Base-by-base conservation (phyloP, 2,797 vertebrate species). In the Florisuga fusca region DNA sequence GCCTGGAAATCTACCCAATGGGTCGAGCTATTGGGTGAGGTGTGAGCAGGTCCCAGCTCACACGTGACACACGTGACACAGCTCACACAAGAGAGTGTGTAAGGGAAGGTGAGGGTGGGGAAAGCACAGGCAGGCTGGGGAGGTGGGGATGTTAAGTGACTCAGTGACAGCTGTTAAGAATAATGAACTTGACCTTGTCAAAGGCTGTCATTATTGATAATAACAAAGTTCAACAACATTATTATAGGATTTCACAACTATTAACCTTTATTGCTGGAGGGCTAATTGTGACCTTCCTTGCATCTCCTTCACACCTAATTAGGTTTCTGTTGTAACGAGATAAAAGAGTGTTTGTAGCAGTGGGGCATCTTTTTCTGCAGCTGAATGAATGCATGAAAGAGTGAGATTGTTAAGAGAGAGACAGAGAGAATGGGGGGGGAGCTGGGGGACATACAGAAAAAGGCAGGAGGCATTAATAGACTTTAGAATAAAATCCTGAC, bases 401-500 rank as follows among this genome's bases (percentile, higher is more conserved):
- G 73, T 75, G 48, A 87, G 89, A 84, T 64, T 87, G 83, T 87
- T 66, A 79, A 92, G 83, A 88, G 87, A 45, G 88, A 73, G 83
- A 84, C 51, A 36, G 79, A n/a, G 67, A 48, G 45, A 41, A 57
- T 50, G 31, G 45, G 31, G 12, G 48, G 82, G 58, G 19, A 45
- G n/a, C n/a, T n/a, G 12, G 48, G 82, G 51, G 71, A 12, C 71
- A 48, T 64, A 71, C 76, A 85, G 84, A 81, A 93, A 67, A 84
- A 93, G 91, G 71, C 84, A 96, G 93, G 78, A 68, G 91, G 87
- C 83, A 82, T 92, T 96, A 96, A 97, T 91, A 97, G 97, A 97
- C 97, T 97, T 96, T 85, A 96, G 95, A 96, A 95, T 96, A 96
- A 97, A 97, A 97, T 93, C 96, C 96, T 95, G 96, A 96, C 97